A percentile compares a stretch with the other conserved stretches of the same genome.
Conservation (phyloP, 2,797 vertebrate species). For the Pteronotus mesoamericanus region DNA sequence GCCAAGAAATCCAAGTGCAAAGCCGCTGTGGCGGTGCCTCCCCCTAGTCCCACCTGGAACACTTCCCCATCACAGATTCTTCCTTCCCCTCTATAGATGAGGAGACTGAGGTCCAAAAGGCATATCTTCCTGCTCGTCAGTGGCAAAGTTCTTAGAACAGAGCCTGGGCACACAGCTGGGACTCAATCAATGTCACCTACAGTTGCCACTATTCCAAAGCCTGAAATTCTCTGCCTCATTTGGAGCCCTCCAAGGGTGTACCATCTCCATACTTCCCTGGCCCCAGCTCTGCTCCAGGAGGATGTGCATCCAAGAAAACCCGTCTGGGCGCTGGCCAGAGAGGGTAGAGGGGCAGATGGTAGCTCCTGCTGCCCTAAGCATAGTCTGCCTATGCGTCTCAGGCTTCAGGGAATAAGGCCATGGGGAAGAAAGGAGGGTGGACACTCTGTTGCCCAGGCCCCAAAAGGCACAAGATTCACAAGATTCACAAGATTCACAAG, state of each 20-base stretch:
- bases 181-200: not conserved
- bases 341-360: too few species aligned
- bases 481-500: too few species aligned
- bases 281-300: not conserved
- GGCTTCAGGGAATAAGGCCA: not conserved
- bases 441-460: not conserved
- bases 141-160: not conserved
- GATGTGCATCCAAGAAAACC: not conserved
- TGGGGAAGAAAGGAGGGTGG: not conserved
- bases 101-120: not conserved
- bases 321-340: not conserved
- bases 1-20: not conserved
- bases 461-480: not conserved
- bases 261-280: accelerated
- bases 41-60: not conserved
- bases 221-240: not conserved
- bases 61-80: not conserved
- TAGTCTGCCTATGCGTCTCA: not conserved
- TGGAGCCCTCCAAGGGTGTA: too few species aligned
- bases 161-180: not conserved
- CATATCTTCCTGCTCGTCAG: not conserved
- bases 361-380: not conserved
- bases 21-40: not conserved
- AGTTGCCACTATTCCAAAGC: not conserved
- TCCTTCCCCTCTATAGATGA: not conserved